Conservation (phyloP, 2,797 vertebrate species). For the Mastacembelus armatus region DNA sequence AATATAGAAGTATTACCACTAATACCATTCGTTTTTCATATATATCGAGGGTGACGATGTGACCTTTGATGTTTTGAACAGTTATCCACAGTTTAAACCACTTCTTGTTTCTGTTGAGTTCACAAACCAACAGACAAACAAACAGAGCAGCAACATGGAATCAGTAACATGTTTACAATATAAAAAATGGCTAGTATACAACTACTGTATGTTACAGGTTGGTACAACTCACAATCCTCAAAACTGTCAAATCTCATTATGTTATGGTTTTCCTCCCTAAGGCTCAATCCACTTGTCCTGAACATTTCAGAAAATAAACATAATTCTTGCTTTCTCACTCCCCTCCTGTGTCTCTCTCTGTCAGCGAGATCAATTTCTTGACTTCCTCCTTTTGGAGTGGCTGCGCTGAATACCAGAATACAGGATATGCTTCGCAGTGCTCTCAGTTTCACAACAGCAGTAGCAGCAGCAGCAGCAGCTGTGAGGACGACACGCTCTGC, state of each 20-base stretch:
- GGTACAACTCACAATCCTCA: slow-evolving; percentile 14
- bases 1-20: no score
- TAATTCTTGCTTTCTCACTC: slow-evolving; percentile 26
- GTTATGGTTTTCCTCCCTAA: slow-evolving; percentile 27
- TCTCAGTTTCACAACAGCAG: slow-evolving; percentile 78
- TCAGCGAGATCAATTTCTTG: slow-evolving; percentile 87
- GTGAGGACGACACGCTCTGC: slow-evolving; percentile 74
- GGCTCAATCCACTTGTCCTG: slow-evolving; percentile 40
- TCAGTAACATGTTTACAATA: background rate
- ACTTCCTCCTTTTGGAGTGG: slow-evolving; percentile 91
- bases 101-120: slow-evolving; percentile 27
- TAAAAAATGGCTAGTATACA: background rate
- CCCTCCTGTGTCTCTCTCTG: slow-evolving; percentile 46
- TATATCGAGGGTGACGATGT: no score
- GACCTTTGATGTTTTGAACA: background rate
- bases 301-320: slow-evolving; percentile 53
- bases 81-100: slow-evolving; percentile 5
- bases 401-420: slow-evolving; percentile 81
- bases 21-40: no score
- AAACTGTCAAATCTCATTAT: slow-evolving; percentile 49
- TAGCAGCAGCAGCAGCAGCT: slow-evolving; percentile 48
- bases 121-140: slow-evolving; percentile 6
- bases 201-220: slow-evolving; percentile 5
- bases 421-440: slow-evolving; percentile 81
- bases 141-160: background rate